Conservation (phyloP, 2,888 invertebrate species). For the Sarcophaga carnaria region DNA sequence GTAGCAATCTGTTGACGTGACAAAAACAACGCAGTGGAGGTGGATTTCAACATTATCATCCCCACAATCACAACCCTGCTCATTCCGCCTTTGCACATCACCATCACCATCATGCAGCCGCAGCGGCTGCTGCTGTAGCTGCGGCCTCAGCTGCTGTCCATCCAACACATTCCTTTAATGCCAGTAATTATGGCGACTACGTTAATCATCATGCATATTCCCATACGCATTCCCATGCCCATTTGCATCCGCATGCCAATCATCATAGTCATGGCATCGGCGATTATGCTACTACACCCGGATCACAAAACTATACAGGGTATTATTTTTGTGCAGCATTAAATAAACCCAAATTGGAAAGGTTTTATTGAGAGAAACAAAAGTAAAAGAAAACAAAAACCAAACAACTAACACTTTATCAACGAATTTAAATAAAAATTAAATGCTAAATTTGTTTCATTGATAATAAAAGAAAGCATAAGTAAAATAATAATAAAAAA, state of each 20-base stretch:
- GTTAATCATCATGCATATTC: conserved; percentile 71
- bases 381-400: conserved; percentile 8
- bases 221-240: conserved; percentile 66
- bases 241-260: conserved; percentile 72
- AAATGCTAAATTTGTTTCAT: background rate
- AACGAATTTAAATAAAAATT: conserved; percentile 51
- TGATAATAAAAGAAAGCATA: too few species aligned
- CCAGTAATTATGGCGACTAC: conserved; percentile 68
- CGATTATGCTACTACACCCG: conserved; percentile 80
- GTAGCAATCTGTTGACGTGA: conserved; percentile 84
- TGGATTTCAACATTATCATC: conserved; percentile 80
- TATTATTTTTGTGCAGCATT: conserved; percentile 81
- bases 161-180: conserved; percentile 64
- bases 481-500: background rate
- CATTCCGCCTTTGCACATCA: conserved; percentile 71
- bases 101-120: conserved; percentile 69
- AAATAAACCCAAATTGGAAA: conserved; percentile 80
- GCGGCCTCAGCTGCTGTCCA: conserved; percentile 46
- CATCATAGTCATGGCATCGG: conserved; percentile 78
- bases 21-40: conserved; percentile 82
- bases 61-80: conserved; percentile 73
- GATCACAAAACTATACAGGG: conserved; percentile 81
- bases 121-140: conserved; percentile 68
- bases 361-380: conserved; percentile 76
- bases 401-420: conserved; percentile 35